Conservation (phyloP, 2,888 invertebrate species). For the Litoditis marina region DNA sequence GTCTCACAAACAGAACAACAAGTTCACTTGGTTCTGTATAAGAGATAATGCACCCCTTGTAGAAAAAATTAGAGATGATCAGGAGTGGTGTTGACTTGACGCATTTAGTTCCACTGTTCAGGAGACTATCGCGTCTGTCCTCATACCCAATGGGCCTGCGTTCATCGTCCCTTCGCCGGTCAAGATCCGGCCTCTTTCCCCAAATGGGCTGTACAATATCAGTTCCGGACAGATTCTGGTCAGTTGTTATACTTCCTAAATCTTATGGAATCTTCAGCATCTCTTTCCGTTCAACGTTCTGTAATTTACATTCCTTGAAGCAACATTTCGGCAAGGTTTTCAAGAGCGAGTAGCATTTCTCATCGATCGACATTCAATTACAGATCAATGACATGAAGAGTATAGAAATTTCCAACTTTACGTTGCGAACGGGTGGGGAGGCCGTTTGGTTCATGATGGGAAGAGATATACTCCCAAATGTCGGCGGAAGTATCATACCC, state of each 20-base stretch:
- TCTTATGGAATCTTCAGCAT: too few relatives aligned
- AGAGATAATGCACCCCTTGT: too few relatives aligned
- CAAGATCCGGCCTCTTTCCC: conserved; percentile 44
- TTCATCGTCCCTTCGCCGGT: conserved; percentile 49
- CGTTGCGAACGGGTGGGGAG: conserved; percentile 51
- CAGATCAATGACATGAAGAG: conserved; percentile 59
- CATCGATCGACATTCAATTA: too few relatives aligned
- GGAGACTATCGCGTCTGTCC: conserved; percentile 48
- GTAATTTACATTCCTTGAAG: too few relatives aligned
- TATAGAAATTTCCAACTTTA: conserved; percentile 54
- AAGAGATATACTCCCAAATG: conserved; percentile 56
- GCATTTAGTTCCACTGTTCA: too few relatives aligned
- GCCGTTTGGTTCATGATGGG: conserved; percentile 61
- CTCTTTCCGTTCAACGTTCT: too few relatives aligned
- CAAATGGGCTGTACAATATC: conserved; percentile 45
- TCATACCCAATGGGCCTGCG: conserved; percentile 54
- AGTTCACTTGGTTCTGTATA: too few relatives aligned
- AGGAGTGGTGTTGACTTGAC: too few relatives aligned
- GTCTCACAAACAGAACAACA: too few relatives aligned
- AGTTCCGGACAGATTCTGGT: conserved; percentile 55
- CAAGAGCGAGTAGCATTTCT: too few relatives aligned
- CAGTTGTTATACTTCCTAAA: background rate
- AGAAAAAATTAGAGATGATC: too few relatives aligned
- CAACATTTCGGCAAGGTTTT: too few relatives aligned
- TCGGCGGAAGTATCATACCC: conserved; percentile 58